Conservation (phyloP, 2,888 invertebrate genomes). For the Euzophera pinguis region DNA sequence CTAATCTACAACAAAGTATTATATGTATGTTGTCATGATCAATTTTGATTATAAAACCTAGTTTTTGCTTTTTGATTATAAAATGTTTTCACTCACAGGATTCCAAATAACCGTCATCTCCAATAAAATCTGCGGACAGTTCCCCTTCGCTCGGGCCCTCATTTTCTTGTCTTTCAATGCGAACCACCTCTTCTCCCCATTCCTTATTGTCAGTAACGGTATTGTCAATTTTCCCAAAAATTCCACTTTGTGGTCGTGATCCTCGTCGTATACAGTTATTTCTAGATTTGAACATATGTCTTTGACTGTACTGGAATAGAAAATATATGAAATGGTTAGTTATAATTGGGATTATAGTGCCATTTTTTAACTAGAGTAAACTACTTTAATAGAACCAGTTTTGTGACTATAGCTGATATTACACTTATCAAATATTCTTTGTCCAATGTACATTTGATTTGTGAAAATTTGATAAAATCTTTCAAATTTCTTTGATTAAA, state of each 20-base stretch:
- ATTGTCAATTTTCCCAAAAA: constrained; percentile 96
- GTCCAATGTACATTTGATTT: no score
- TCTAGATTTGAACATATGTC: constrained; percentile 97
- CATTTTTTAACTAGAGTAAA: no score
- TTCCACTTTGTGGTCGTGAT: constrained; percentile 98
- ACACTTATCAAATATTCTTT: no score
- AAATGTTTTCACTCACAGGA: constrained; percentile 79
- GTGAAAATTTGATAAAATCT: no score
- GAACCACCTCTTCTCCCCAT: constrained; percentile 97
- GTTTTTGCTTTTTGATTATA: no score
- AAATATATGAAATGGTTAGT: not conserved
- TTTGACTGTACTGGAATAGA: constrained; percentile 87
- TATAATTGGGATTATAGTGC: no score
- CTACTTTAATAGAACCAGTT: no score
- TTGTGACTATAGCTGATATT: no score
- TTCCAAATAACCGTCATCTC: constrained; percentile 97
- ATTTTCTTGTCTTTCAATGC: constrained; percentile 97
- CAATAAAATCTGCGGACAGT: constrained; percentile 90
- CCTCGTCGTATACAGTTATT: constrained; percentile 98
- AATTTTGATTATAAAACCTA: no score
- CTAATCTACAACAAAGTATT: no score
- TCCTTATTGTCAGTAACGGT: constrained; percentile 91
- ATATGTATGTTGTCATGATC: no score
- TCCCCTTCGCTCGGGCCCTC: constrained; percentile 93
- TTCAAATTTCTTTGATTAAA: no score